Conservation (phyloP, 2,113 vertebrate species). For the Rhizomys pruinosus region DNA sequence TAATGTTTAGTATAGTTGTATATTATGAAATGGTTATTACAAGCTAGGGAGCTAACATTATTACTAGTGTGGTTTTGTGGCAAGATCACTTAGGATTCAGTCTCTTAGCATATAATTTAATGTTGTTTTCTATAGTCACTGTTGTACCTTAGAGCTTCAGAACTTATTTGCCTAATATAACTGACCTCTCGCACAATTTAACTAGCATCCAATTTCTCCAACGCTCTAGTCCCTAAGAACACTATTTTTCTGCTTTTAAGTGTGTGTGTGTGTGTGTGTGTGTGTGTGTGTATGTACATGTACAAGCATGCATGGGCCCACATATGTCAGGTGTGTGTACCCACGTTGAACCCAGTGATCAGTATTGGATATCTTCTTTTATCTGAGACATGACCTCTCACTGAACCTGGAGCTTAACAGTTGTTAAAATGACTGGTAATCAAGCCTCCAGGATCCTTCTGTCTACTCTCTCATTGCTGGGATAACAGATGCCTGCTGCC, state of each 20-base stretch:
- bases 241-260: not conserved
- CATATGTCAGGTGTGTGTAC: too few relatives aligned
- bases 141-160: not conserved
- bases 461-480: too few relatives aligned
- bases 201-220: not conserved
- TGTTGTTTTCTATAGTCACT: not conserved
- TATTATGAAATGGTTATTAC: not conserved
- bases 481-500: not conserved
- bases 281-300: too few relatives aligned
- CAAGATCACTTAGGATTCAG: not conserved
- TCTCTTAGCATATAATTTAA: not conserved
- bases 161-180: not conserved
- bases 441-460: not conserved
- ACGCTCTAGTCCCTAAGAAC: not conserved
- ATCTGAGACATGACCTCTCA: not conserved
- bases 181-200: not conserved
- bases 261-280: too few relatives aligned
- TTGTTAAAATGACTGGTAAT: not conserved
- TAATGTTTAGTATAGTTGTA: not conserved
- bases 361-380: not conserved
- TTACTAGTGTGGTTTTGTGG: not conserved
- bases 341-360: not conserved
- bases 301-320: not conserved
- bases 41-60: not conserved
- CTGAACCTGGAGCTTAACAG: not conserved